Evolutionary conservation across 1,140 invertebrate genomes (phyloP), one percentile per base, ranked within the genome.

Genomic region (Ceratina japonica): DNA sequence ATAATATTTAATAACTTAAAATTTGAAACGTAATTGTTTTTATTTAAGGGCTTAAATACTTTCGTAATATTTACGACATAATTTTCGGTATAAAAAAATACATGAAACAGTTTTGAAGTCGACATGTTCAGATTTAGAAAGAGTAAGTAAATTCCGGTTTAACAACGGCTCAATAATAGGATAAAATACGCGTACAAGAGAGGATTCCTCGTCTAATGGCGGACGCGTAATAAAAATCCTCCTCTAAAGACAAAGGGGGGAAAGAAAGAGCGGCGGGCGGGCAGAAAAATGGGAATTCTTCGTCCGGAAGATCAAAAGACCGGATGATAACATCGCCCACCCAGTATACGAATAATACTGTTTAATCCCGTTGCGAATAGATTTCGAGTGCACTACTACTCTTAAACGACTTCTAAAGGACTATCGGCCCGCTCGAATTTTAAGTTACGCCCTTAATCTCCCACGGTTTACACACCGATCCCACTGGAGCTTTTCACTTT

Each of bases 141-240:
- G 44, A 20, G 10, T 2, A 3, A 70, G 31, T 58, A 31, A 49
- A 20, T 37, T 16, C 15, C 24, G 15, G 44, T 63, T 72, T 63
- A 16, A 54, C 52, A 61, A 71, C 18, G 44, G 37, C 54, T 79
- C 70, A 73, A 79, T 73, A 63, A 69, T 51, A 8, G 20, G 27
- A 2, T 44, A 44, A 72, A 84, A 81, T 81, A 76, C 66, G 75
- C 44, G 75, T 37, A 76, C 65, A 52, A 71, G 76, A 76, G 66
- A 24, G 51, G 65, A 49, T 61, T n/a, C n/a, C 12, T 12, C 4
- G 54, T 69, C 59, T 70, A 71, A 68, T 83, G 70, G 79, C 31
- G 65, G 54, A 16, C 16, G 68, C 8, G 70, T 75, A 83, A 84
- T 84, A 79, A 83, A 79, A 83, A 79, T 83, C 63, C 13, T 22